Base-by-base conservation (phyloP, 2,113 vertebrate genomes). In the Oncorhynchus kisutch region DNA sequence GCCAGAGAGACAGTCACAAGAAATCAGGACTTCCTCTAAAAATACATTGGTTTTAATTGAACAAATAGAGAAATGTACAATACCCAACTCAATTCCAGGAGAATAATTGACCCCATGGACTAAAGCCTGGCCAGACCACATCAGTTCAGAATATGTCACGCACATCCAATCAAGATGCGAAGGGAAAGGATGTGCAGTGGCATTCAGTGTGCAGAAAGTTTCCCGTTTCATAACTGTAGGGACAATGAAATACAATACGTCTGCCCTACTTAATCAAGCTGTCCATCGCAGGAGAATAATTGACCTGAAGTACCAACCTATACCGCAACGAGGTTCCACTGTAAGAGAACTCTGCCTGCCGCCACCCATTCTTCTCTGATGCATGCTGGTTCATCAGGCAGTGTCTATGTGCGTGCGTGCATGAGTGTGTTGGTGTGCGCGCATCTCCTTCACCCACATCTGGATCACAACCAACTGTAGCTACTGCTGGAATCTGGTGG, bases 391-490 rank as follows among this genome's bases (percentile, higher is more conserved):
- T 45, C 39, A 11, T 45, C 39, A 45, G 39, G 39, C 39, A 9
- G 39, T 45, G 39, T 45, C 39, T 45, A 2, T 45, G 39, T 45
- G 39, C 9, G 2, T 45, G 39, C 9, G 9, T 45, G 9, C 39
- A 45, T 3, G 39, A 71, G 75, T 64, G 7, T n/a, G 34, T 70
- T 78, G 27, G 27, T 71, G 70, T 49, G 62, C 66, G 79, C 45
- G 81, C 2, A 8, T 39, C 39, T 39, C 39, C 39, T 78, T 78
- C 73, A 81, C 77, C 18, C 18, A 83, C 87, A 89, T 86, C 86
- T 88, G 89, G 84, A 81, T 73, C 22, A 11, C 3, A 20, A 34
- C 68, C 64, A 31, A 22, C 3, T 54, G 51, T 54, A 16, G 16
- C 51, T 54, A 39, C 49, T 74, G 34, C 74, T 3, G 88, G 78